phyloP scores from a whole-genome alignment of 2,113 vertebrate species.

The Petrocephalus zakoni region DNA sequence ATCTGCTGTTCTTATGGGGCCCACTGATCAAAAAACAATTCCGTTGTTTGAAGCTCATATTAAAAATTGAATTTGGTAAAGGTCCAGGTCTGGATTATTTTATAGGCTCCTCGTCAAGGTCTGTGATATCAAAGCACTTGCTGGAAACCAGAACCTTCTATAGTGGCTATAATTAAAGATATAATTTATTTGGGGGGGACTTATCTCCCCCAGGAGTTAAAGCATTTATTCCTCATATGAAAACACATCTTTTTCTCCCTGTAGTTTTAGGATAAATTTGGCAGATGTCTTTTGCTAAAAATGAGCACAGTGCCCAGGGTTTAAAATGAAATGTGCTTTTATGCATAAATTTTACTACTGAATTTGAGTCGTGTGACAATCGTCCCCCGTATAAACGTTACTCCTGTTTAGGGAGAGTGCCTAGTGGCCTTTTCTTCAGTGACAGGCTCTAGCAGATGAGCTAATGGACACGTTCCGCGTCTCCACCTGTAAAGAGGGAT shows the following conservation, averaged over 20 bases:
- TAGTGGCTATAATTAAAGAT: constrained; percentile 5
- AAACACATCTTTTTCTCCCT: not conserved
- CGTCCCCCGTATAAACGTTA: not conserved
- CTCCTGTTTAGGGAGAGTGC: not conserved
- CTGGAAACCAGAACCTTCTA: not conserved
- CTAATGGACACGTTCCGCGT: constrained; percentile 5
- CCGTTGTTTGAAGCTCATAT: not conserved
- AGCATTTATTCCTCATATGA: not conserved
- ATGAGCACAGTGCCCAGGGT: not conserved
- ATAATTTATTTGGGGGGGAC: not conserved
- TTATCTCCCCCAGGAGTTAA: not conserved
- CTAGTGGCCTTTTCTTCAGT: not conserved
- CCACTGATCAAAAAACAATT: constrained; percentile 8
- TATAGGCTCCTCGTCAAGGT: not conserved
- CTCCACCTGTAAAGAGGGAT: not conserved
- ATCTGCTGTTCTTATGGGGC: not conserved
- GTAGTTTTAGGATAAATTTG: not conserved
- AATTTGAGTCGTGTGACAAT: not conserved
- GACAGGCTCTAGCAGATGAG: not conserved
- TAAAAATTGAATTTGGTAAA: constrained; percentile 5
- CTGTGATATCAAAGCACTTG: constrained; percentile 12
- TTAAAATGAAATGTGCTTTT: not conserved
- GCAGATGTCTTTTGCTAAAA: not conserved
- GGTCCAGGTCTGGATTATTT: not conserved
- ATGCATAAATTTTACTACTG: not conserved